These are phyloP conservation scores for Procavia capensis DNA, from an alignment of 2,113 vertebrate genomes.

Conservation along the genomic window DNA sequence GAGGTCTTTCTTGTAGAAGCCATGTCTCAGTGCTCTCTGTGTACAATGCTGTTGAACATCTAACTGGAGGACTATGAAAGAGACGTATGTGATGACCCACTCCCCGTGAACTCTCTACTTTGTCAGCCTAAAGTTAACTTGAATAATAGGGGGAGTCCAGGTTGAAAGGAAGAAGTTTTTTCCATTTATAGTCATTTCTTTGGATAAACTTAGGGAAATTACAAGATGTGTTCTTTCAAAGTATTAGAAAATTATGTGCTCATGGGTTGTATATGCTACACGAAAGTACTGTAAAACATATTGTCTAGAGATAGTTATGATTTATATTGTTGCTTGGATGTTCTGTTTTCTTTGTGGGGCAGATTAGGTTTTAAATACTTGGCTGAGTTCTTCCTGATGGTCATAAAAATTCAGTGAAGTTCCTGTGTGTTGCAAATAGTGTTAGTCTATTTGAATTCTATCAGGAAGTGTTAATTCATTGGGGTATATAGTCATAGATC, in stretches of 20 bases:
- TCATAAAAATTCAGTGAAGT: constrained; percentile 61
- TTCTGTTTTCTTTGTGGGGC: constrained; percentile 28
- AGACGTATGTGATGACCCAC: constrained; percentile 64
- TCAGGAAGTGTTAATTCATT: neutral
- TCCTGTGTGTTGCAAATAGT: too few species aligned
- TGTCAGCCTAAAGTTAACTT: constrained; percentile 61
- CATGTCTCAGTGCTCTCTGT: constrained; percentile 55
- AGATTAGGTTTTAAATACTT: constrained; percentile 44
- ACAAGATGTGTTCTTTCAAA: constrained; percentile 73
- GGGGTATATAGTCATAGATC: neutral
- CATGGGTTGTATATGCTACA: neutral
- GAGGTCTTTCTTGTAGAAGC: constrained; percentile 22
- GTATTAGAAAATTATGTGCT: constrained; percentile 66
- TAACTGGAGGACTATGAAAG: constrained; percentile 67
- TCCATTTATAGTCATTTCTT: constrained; percentile 72
- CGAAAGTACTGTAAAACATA: constrained; percentile 65
- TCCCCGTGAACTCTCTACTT: constrained; percentile 39
- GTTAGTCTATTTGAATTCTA: neutral
- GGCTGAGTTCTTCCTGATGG: constrained; percentile 57
- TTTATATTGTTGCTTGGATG: neutral
- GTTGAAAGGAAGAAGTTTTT: constrained; percentile 73
- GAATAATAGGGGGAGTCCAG: constrained; percentile 71
- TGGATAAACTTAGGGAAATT: constrained; percentile 77
- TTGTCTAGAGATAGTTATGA: neutral
- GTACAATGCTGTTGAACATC: constrained; percentile 50